These are phyloP conservation scores for Charaxes varanes DNA, from an alignment of 1,140 invertebrate genomes.

Conservation along the genomic window DNA sequence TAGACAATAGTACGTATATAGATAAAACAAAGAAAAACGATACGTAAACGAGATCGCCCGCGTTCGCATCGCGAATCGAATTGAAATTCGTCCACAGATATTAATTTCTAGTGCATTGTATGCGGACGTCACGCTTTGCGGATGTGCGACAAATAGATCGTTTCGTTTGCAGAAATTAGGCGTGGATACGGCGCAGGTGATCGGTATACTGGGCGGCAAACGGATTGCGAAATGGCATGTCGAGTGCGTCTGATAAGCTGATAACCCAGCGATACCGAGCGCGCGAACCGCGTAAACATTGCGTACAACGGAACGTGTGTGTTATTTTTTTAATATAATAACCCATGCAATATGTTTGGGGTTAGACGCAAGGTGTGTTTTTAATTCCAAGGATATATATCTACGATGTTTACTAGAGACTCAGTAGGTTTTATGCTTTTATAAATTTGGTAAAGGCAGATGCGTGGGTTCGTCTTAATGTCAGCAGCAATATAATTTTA, in stretches of 20 bases:
- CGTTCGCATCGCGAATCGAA: conserved; percentile 14
- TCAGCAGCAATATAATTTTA: too few species aligned
- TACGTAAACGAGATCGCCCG: conserved; percentile 11
- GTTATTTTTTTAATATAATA: too few species aligned
- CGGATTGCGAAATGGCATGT: conserved; percentile 44
- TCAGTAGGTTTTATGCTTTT: too few species aligned
- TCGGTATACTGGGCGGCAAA: conserved; percentile 42
- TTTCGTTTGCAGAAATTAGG: conserved; percentile 28
- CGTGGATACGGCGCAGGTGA: conserved; percentile 35
- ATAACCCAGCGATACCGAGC: conserved; percentile 57
- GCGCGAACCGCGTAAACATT: too few species aligned
- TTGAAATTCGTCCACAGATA: conserved; percentile 17
- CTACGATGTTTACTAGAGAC: too few species aligned
- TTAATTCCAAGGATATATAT: too few species aligned
- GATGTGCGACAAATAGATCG: conserved; percentile 6
- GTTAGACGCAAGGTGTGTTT: too few species aligned
- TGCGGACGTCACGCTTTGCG: conserved; percentile 27
- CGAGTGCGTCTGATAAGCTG: conserved; percentile 59
- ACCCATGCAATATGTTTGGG: too few species aligned
- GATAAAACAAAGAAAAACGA: neutral
- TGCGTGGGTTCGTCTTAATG: too few species aligned
- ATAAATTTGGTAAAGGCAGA: too few species aligned
- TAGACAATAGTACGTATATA: too few species aligned
- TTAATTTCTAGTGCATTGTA: conserved; percentile 34
- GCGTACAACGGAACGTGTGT: too few species aligned